Base-by-base conservation (phyloP, 2,113 vertebrate genomes). In the Anhinga anhinga region DNA sequence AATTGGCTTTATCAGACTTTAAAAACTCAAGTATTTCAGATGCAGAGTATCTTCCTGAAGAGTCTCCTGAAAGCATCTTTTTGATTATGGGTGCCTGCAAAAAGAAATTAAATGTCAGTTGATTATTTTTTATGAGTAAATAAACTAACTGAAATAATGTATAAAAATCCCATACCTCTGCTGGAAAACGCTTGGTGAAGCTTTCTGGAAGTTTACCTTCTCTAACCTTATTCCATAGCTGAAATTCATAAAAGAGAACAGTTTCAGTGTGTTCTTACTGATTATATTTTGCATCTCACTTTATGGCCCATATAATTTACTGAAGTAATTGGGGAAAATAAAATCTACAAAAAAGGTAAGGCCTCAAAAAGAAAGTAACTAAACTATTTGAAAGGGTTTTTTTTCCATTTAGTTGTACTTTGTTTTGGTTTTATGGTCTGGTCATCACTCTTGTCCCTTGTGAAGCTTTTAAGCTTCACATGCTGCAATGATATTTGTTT, bases 191-290 rank as follows among this genome's bases (percentile, higher is more conserved):
- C 0, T 9, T 6, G 15, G 0, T 83, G 71, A 97, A 95, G 16
- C 0, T 0, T 4, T 7, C 0, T 52, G 89, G 55, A 93, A 97
- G 10, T 4, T 12, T 0, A 71, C 94, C 78, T 3, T 32, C 0
- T 94, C 74, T 96, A 63, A 66, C 7, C 18, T 26, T 1, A 22
- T 0, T 0, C 97, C 97, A 97, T 40, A 90, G 0, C 97, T 97
- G 82, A 88, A 94, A 96, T 73, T 29, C 44, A 90, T 53, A 47
- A 38, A 67, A 86, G 15, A 59, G 15, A 47, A 86, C 21, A 50
- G 22, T 72, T 87, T 88, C 61, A 38, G 11, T 59, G 47, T 76
- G 36, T 79, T 94, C 85, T 73, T 17, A n/a, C 27, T 59, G 5
- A 47, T 58, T 58, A 10, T 40, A 38, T 69, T 77, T 80, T 86